Base-by-base conservation (phyloP, 37 sponge, comb jelly and placozoan species). In the Cladorhizidae sp. region DNA sequence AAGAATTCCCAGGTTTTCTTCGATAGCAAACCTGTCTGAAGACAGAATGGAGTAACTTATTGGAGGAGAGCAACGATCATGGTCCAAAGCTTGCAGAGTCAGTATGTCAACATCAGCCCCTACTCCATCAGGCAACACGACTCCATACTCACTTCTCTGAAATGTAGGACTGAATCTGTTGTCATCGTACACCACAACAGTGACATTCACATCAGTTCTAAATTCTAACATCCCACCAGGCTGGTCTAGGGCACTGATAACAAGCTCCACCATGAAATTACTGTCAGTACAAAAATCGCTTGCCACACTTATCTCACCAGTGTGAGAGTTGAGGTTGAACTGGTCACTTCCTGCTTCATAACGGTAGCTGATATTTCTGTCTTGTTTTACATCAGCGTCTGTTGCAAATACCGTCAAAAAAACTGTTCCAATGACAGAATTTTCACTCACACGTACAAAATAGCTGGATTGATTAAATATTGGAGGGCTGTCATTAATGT, bases 401-500 rank as follows among this genome's bases (percentile, higher is more conserved):
- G 72, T 58, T 35, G 81, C 88, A 49, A 52, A 28, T 23, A 89
- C 67, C 23, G 35, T 64, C n/a, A 92, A 22, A 23, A 75, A 57
- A 2, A 78, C 12, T 15, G 55, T 43, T 25, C 79, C 84, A 0
- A 78, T 36, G 0, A 33, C 51, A 17, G 57, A 25, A 55, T 90
- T 85, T 36, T 90, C 90, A 31, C 64, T 73, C 32, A 88, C 65
- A 21, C 28, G 14, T 0, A 40, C 64, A 36, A 31, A 70, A 40
- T 85, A 85, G 0, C 0, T 2, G 0, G 78, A 7, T 31, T 54
- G 42, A 26, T 64, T 43, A 56, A 94, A 94, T 2, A 40, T 21
- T 14, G 95, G 95, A 33, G 83, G 75, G 40, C 57, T 89, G 79
- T 94, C 91, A 43, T 94, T 90, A 37, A 87, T 85, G 49, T 94